Percentiles rank a stretch among this genome's conserved stretches.
These are phyloP conservation scores for Heliconius nattereri DNA, from an alignment of 1,140 invertebrate species.

Conservation along the genomic window DNA sequence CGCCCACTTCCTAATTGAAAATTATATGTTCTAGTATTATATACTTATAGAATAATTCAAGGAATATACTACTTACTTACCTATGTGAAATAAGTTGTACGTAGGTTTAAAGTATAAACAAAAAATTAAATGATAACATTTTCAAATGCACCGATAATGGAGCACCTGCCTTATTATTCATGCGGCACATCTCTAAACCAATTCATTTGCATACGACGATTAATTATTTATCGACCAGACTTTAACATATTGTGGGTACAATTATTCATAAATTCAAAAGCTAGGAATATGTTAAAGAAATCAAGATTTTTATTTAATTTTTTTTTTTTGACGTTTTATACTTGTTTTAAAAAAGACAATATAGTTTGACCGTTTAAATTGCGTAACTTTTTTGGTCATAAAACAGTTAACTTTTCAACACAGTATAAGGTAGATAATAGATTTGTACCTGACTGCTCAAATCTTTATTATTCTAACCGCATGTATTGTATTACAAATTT, in stretches of 20 bases:
- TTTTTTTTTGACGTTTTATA: neutral
- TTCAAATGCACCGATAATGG: conserved; percentile 35
- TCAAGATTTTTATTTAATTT: neutral
- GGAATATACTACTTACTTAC: no score
- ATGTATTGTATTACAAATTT: conserved; percentile 35
- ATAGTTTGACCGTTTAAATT: conserved; percentile 54
- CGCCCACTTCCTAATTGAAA: no score
- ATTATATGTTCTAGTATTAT: no score
- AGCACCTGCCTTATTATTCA: conserved; percentile 34
- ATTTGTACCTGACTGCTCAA: conserved; percentile 58
- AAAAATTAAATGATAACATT: conserved; percentile 31
- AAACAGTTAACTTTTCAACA: conserved; percentile 61
- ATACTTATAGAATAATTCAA: no score
- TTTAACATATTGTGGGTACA: conserved; percentile 23
- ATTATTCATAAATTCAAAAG: conserved; percentile 33
- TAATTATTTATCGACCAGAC: conserved; percentile 36
- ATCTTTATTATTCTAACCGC: conserved; percentile 42
- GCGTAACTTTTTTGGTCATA: conserved; percentile 51
- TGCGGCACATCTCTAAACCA: conserved; percentile 32
- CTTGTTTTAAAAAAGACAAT: conserved; percentile 52
- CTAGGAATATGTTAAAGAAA: neutral
- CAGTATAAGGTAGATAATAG: conserved; percentile 50
- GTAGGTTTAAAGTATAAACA: conserved; percentile 19
- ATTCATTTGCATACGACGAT: conserved; percentile 40
- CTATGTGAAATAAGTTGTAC: neutral